Evolutionary conservation across 2,888 invertebrate genomes (phyloP).

Genomic region (Pterostichus niger): DNA sequence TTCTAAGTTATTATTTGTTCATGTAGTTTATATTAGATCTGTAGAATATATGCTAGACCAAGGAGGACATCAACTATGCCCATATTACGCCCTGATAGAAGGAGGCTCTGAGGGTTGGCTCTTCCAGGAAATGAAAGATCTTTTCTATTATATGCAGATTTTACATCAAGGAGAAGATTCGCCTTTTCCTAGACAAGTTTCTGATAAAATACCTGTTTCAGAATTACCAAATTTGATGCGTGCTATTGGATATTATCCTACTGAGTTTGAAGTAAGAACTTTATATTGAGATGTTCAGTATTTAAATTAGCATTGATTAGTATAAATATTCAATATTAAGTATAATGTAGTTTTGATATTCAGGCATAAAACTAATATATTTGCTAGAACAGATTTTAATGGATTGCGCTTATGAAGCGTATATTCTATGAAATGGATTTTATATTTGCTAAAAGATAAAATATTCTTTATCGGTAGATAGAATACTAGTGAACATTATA

Average conservation of each 20-base stretch:
- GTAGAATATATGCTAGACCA: slow-evolving; percentile 78
- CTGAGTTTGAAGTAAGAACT: slow-evolving; percentile 83
- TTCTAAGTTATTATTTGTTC: slow-evolving; percentile 21
- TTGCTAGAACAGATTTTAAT: too few relatives aligned
- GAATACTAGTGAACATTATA: too few relatives aligned
- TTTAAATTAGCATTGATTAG: too few relatives aligned
- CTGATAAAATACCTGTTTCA: slow-evolving; percentile 81
- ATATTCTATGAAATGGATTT: too few relatives aligned
- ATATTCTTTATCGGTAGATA: too few relatives aligned
- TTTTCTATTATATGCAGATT: slow-evolving; percentile 89
- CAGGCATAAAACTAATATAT: too few relatives aligned
- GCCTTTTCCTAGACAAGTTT: slow-evolving; percentile 81
- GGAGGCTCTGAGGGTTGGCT: slow-evolving; percentile 86
- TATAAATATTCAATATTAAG: too few relatives aligned
- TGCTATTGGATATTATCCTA: slow-evolving; percentile 87
- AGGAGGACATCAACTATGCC: slow-evolving; percentile 82
- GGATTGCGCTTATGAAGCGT: too few relatives aligned
- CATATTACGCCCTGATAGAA: slow-evolving; percentile 86
- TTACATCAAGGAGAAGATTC: slow-evolving; percentile 85
- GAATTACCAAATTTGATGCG: slow-evolving; percentile 87
- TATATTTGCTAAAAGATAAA: too few relatives aligned
- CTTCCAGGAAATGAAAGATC: slow-evolving; percentile 85
- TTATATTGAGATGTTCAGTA: neutral
- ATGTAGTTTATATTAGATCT: slow-evolving; percentile 74
- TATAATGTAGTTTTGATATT: too few relatives aligned